Evolutionary conservation across 2,113 vertebrate genomes (phyloP).

Genomic region (Leptocoma aspasia): DNA sequence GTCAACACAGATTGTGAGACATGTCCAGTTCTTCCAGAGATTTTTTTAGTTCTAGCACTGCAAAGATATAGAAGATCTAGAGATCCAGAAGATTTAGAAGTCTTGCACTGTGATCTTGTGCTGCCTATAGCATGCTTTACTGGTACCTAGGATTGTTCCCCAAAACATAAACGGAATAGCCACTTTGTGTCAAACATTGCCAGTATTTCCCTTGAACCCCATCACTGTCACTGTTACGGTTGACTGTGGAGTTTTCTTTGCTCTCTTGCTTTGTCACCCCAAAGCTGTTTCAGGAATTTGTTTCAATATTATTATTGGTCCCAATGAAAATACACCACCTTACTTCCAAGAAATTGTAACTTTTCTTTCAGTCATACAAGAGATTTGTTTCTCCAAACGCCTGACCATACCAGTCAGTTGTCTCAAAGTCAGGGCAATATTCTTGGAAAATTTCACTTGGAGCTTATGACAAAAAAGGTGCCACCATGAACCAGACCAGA

Average conservation of each 20-base stretch:
- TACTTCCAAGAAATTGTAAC: background rate
- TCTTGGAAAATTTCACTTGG: background rate
- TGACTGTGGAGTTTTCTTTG: background rate
- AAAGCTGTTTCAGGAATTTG: background rate
- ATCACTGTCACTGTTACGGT: accelerated
- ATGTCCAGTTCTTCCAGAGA: background rate
- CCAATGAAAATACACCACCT: background rate
- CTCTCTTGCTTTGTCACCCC: background rate
- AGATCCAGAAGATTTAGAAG: background rate
- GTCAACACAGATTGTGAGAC: background rate
- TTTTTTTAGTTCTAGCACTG: background rate
- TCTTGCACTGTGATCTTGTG: background rate
- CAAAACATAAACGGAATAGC: background rate
- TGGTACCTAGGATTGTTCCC: background rate
- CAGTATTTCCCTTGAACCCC: background rate
- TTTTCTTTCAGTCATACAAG: background rate
- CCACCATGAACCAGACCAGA: background rate
- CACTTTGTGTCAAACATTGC: background rate
- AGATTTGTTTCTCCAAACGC: background rate
- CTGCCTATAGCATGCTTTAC: background rate
- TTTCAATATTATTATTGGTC: background rate
- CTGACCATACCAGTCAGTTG: background rate
- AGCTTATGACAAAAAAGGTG: background rate
- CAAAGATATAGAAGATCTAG: background rate
- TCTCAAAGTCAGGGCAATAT: background rate